These are phyloP conservation scores for Otolemur garnettii DNA, from an alignment of 2,113 vertebrate species.

Conservation along the genomic window DNA sequence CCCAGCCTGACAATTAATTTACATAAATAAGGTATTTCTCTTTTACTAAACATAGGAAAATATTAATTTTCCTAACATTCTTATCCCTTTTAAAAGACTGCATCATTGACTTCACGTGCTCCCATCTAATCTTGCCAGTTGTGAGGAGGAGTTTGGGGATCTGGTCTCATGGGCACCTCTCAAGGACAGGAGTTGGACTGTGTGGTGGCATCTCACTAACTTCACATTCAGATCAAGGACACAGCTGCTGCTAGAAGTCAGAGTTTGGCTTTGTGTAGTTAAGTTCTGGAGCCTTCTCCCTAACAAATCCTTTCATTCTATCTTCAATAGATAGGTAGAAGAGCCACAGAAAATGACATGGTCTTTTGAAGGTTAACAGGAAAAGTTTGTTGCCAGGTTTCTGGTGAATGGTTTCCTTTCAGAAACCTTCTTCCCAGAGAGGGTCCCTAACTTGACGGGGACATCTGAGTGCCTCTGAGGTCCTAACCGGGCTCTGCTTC, in stretches of 20 bases:
- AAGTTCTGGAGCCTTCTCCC: neutral
- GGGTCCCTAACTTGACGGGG: neutral
- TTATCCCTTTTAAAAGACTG: neutral
- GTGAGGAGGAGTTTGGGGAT: neutral
- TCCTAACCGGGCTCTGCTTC: neutral
- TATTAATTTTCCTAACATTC: neutral
- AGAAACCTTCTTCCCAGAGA: neutral
- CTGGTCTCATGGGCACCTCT: neutral
- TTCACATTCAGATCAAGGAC: neutral
- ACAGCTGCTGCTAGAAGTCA: neutral
- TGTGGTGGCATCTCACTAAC: neutral
- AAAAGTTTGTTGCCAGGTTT: conserved; percentile 18
- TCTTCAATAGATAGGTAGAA: neutral
- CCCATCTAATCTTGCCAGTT: neutral
- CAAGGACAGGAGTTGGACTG: neutral
- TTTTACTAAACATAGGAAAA: neutral
- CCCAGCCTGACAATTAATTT: neutral
- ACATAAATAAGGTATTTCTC: neutral
- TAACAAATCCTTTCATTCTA: neutral
- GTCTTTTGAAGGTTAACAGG: neutral
- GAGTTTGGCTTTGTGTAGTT: neutral
- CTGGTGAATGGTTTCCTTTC: neutral
- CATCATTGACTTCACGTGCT: neutral
- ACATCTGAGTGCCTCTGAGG: neutral
- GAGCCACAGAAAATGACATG: neutral